Percentiles rank a stretch among this genome's conserved stretches.
phyloP scores from a whole-genome alignment of 2,797 vertebrate species.

The Sebastes diaconus region DNA sequence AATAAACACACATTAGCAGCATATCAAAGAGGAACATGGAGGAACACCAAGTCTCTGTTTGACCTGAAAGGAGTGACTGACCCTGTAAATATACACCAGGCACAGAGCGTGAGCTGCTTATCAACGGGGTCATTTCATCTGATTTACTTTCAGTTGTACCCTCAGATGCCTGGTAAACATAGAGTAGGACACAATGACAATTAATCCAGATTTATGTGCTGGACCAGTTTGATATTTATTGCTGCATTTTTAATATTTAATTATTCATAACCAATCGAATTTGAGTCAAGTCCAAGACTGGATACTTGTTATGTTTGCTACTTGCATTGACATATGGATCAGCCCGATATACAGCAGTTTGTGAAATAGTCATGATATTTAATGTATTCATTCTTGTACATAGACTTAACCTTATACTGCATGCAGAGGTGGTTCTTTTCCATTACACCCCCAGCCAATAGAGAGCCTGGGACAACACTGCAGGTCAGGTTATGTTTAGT shows the following conservation, averaged over 20 bases:
- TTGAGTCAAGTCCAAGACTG: background rate
- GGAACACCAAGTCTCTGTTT: slow-evolving; percentile 12
- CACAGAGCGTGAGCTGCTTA: background rate
- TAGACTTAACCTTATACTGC: background rate
- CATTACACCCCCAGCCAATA: background rate
- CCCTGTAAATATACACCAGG: background rate
- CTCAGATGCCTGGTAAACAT: background rate
- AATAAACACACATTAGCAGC: background rate
- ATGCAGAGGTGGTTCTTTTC: background rate
- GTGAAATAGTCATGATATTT: too few relatives aligned
- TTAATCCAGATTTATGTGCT: too few relatives aligned
- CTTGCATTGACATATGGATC: background rate
- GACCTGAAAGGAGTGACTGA: background rate
- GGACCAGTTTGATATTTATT: background rate
- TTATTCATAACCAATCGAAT: background rate
- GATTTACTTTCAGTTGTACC: background rate
- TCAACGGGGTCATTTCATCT: background rate
- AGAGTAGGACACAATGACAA: background rate
- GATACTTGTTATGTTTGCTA: background rate
- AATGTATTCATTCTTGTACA: too few relatives aligned
- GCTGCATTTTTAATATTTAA: background rate
- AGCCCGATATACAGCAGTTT: too few relatives aligned
- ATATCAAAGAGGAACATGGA: background rate
- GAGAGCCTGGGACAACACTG: background rate
- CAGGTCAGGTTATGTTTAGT: background rate